These are phyloP conservation scores for Penaeus japonicus DNA, from an alignment of 1,140 invertebrate species.

Conservation along the genomic window DNA sequence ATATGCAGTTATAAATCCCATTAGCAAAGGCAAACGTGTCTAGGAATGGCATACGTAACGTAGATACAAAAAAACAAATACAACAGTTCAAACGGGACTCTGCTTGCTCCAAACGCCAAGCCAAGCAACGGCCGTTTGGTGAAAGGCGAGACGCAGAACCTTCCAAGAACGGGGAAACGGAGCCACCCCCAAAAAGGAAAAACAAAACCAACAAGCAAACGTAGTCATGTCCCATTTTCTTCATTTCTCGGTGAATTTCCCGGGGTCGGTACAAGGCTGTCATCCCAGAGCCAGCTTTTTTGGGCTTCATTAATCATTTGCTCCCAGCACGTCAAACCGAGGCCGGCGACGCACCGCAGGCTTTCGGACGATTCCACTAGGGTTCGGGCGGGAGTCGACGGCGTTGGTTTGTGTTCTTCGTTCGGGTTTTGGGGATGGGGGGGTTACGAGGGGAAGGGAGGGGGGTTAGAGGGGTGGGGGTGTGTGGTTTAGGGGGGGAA, in stretches of 20 bases:
- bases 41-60: too few relatives aligned
- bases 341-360: constrained; percentile 19
- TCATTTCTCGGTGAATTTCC: constrained; percentile 55
- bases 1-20: too few relatives aligned
- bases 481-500: background rate
- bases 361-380: constrained; percentile 35
- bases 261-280: constrained; percentile 53
- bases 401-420: background rate
- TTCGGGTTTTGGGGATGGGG: background rate
- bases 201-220: background rate
- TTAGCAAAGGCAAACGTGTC: too few relatives aligned
- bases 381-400: background rate
- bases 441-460: background rate
- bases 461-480: background rate
- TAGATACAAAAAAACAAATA: too few relatives aligned
- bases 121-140: too few relatives aligned
- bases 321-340: constrained; percentile 49
- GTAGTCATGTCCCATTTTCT: constrained; percentile 34
- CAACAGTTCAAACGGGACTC: too few relatives aligned
- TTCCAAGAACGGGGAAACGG: background rate
- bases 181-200: background rate
- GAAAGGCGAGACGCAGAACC: too few relatives aligned
- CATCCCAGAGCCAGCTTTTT: constrained; percentile 46
- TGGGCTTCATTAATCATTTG: constrained; percentile 54
- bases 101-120: too few relatives aligned